Conservation (phyloP, 1,140 invertebrate species). For the Rhopalosiphum padi region DNA sequence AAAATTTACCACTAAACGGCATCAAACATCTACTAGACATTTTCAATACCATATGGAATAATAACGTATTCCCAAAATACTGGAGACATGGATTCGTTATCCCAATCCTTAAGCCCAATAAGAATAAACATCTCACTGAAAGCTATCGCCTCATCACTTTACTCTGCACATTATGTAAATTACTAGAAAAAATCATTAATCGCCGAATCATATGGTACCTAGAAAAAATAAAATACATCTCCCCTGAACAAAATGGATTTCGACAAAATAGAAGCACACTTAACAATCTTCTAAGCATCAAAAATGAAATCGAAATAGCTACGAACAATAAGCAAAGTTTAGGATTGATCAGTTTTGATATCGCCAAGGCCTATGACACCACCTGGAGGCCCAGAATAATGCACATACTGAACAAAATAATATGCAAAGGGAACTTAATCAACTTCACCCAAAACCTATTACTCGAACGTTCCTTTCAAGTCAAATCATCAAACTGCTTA, state of each 20-base stretch:
- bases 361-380: no score
- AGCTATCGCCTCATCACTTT: conserved; percentile 20
- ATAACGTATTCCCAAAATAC: conserved; percentile 20
- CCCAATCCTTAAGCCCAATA: conserved; percentile 23
- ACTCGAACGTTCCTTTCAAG: no score
- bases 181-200: conserved; percentile 20
- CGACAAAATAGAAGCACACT: conserved; percentile 32
- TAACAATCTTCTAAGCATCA: conserved; percentile 16
- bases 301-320: conserved; percentile 38
- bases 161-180: conserved; percentile 1
- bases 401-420: no score
- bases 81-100: conserved; percentile 17
- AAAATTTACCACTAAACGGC: neutral
- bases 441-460: no score
- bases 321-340: conserved; percentile 33
- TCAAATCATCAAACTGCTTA: no score
- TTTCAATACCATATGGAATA: neutral
- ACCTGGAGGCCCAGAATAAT: no score
- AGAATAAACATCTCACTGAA: conserved; percentile 24
- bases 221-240: conserved; percentile 7
- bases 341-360: neutral
- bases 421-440: no score
- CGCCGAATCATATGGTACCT: conserved; percentile 4
- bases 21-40: neutral
- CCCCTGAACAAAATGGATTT: neutral